These are phyloP conservation scores for Lineus longissimus DNA, from an alignment of 1,140 invertebrate genomes.

Conservation along the genomic window DNA sequence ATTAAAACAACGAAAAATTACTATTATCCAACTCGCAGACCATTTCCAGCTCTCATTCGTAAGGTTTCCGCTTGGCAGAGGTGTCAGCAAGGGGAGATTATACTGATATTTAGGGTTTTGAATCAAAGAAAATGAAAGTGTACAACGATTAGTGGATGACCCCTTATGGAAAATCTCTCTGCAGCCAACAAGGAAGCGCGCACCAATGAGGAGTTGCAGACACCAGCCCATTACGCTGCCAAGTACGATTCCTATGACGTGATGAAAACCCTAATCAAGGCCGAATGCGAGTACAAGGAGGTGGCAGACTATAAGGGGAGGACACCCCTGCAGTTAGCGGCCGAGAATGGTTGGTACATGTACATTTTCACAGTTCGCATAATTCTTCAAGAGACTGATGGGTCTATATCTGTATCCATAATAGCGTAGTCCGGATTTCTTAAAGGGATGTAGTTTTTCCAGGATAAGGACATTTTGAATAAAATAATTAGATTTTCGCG, in stretches of 20 bases:
- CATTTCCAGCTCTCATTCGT: no score
- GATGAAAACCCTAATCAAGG: constrained; percentile 14
- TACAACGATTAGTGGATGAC: neutral
- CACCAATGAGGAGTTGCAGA: constrained; percentile 17
- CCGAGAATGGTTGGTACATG: constrained; percentile 13
- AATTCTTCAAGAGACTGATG: no score
- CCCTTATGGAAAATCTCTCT: neutral
- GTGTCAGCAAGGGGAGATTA: neutral
- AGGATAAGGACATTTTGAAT: no score
- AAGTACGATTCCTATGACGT: constrained; percentile 18
- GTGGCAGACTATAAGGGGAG: constrained; percentile 18
- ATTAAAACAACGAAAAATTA: no score
- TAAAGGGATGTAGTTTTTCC: no score
- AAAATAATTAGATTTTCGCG: no score
- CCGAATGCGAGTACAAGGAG: constrained; percentile 14
- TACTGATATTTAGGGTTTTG: neutral
- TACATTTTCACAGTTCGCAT: no score
- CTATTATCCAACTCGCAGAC: no score
- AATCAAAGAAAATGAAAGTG: neutral
- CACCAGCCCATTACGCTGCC: constrained; percentile 20
- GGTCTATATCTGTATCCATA: no score
- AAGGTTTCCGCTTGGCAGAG: neutral
- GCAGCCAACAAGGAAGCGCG: constrained; percentile 16
- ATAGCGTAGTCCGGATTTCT: no score
- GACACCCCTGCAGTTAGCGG: constrained; percentile 19